Conservation (phyloP, 2,113 vertebrate genomes). For the Pterocles burchelli region DNA sequence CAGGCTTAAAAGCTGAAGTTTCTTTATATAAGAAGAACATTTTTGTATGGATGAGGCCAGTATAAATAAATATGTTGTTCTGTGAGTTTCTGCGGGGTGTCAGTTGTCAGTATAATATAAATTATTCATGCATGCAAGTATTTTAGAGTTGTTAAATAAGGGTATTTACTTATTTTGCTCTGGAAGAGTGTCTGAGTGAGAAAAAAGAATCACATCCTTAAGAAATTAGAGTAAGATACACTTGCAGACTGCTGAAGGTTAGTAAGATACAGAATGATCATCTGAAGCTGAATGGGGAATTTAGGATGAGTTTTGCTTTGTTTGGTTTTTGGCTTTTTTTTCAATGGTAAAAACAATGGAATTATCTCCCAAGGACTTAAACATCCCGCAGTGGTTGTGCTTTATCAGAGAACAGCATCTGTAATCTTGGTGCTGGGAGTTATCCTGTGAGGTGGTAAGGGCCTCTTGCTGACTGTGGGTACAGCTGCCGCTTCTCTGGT, state of each 20-base stretch:
- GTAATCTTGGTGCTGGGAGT: neutral
- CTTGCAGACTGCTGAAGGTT: neutral
- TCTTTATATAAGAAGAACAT: neutral
- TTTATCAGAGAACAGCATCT: neutral
- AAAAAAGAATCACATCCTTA: neutral
- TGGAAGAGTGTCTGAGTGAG: neutral
- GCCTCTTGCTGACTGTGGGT: neutral
- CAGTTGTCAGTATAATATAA: neutral
- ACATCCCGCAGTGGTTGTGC: neutral
- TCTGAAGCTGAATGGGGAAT: neutral
- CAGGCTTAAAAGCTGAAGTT: neutral
- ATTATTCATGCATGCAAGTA: neutral
- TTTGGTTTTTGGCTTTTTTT: neutral
- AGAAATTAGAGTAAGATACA: neutral
- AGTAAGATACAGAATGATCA: neutral
- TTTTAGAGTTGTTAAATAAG: neutral
- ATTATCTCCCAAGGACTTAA: neutral
- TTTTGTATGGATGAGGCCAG: neutral
- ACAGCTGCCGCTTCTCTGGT: neutral
- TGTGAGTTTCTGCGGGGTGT: neutral
- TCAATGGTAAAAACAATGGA: neutral
- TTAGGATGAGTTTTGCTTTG: neutral
- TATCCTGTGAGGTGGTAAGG: neutral
- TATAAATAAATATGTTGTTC: neutral
- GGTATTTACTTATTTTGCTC: neutral